Percentiles rank a stretch among this genome's conserved stretches.
Evolutionary conservation across 2,113 vertebrate species (phyloP).

Genomic region (Perccottus glenii): DNA sequence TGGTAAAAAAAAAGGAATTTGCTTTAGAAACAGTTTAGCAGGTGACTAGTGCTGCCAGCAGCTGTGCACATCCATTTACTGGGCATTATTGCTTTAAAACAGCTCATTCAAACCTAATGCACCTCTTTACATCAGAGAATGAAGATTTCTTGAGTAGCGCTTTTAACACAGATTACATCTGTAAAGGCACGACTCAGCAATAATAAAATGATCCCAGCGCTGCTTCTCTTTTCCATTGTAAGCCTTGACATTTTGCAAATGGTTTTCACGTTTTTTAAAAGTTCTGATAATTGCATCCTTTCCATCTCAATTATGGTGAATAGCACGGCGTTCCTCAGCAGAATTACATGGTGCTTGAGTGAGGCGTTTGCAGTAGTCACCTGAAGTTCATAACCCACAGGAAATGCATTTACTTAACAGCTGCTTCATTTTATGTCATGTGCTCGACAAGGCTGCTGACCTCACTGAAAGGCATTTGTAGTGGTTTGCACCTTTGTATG

Average conservation of each 20-base stretch:
- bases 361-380: background rate
- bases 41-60: background rate
- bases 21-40: too few relatives aligned
- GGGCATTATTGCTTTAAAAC: constrained; percentile 2
- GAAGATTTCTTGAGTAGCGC: background rate
- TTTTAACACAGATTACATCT: constrained; percentile 2
- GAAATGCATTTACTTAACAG: background rate
- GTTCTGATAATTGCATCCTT: constrained; percentile 6
- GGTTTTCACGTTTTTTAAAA: background rate
- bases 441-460: background rate
- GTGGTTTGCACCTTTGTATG: background rate
- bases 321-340: constrained; percentile 11
- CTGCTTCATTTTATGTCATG: background rate
- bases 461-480: background rate
- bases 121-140: background rate
- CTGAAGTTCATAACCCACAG: background rate
- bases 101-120: background rate
- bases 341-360: background rate
- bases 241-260: constrained; percentile 3
- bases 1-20: too few relatives aligned
- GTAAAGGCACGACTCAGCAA: background rate
- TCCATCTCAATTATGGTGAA: constrained; percentile 18
- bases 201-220: constrained; percentile 21
- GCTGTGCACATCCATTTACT: background rate
- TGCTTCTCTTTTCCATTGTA: background rate